Evolutionary conservation across 2,797 vertebrate genomes (phyloP), one percentile per base, ranked within the genome.

Genomic region (Lates japonicus): DNA sequence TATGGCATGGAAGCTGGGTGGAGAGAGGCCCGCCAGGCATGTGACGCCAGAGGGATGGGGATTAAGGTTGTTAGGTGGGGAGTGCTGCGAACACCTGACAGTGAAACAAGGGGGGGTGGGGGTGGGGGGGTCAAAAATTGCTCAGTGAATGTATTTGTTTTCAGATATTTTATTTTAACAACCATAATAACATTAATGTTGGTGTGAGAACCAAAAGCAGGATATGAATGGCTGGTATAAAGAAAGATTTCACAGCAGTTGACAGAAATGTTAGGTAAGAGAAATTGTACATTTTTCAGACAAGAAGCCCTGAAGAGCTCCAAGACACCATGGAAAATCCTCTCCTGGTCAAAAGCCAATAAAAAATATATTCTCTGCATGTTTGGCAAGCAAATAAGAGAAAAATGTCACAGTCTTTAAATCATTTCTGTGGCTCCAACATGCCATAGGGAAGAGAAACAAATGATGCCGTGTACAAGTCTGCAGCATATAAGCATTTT

Each of bases 21-120:
- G 79, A 82, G 90, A 83, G 92, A 85, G 94, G 93, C 92, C 91
- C 88, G 93, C 77, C 35, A 87, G 94, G 95, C 95, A 95, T 96
- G 94, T 94, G 93, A 79, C 70, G 70, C 76, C 67, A 70, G 77
- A 92, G 83, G 87, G 86, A 92, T 57, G 77, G 81, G 90, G 88
- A 90, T 85, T 87, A 85, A 82, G 74, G 60, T 81, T 92, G 86
- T 86, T 83, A 73, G 72, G 68, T 69, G 62, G 72, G 44, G 66
- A 84, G 79, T 57, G 74, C 78, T 64, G 71, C 60, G 81, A 88
- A 89, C 84, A 88, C 82, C 81, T 88, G 83, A 82, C 88, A 88
- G 72, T 68, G 74, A 88, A 78, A 77, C 64, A n/a, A n/a, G n/a
- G n/a, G n/a, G n/a, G n/a, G n/a, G n/a, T n/a, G n/a, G 52, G 46